Percentiles rank a stretch among this genome's conserved stretches.
Evolutionary conservation across 2,797 vertebrate genomes (phyloP).

Genomic region (Rhinichthys osculus): DNA sequence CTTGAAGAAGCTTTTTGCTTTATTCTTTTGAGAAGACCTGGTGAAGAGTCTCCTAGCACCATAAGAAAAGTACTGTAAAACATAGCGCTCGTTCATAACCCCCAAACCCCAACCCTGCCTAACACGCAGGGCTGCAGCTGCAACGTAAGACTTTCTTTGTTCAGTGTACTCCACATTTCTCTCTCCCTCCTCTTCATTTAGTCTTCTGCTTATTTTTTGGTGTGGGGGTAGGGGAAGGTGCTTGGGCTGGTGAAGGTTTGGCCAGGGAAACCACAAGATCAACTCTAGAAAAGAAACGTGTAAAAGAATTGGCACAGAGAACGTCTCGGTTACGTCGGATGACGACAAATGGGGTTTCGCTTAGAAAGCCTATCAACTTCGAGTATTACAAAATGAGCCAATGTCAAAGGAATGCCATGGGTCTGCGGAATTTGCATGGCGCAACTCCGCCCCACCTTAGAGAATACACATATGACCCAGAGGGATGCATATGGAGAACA

Average conservation of each 20-base stretch:
- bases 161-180: slow-evolving; percentile 13
- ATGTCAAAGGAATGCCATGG: too few species aligned
- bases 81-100: slow-evolving; percentile 19
- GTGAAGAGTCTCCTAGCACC: slow-evolving; percentile 37
- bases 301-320: background rate
- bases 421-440: too few species aligned
- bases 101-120: slow-evolving; percentile 8
- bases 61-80: slow-evolving; percentile 38
- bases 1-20: slow-evolving; percentile 18
- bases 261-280: slow-evolving; percentile 63
- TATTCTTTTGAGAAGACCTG: slow-evolving; percentile 21
- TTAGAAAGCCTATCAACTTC: too few species aligned
- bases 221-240: slow-evolving; percentile 61
- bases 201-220: slow-evolving; percentile 78
- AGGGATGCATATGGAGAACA: too few species aligned
- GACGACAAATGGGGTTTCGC: too few species aligned
- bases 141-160: slow-evolving; percentile 54
- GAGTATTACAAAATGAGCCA: too few species aligned
- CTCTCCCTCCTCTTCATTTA: slow-evolving; percentile 71
- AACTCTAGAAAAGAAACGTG: slow-evolving; percentile 66
- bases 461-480: too few species aligned
- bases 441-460: too few species aligned
- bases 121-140: background rate
- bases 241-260: slow-evolving; percentile 64
- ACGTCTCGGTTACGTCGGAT: too few species aligned